Evolutionary conservation across 2,888 invertebrate species (phyloP), one percentile per base, ranked within the genome.

Genomic region (Cryptus armator): DNA sequence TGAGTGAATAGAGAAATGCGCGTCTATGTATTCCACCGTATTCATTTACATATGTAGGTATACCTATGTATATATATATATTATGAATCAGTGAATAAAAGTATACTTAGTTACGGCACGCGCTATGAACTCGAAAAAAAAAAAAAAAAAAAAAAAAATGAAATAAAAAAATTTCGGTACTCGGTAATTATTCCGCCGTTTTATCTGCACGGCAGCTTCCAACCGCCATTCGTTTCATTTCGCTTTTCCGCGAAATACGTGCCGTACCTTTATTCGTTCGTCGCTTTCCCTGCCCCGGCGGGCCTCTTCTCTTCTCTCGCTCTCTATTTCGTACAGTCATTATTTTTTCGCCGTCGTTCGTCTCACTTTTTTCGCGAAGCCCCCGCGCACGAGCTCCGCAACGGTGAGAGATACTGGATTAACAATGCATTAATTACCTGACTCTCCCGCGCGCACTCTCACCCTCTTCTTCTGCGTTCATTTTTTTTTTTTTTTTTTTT

Each of bases 381-480:
- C 64, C 12, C 44, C 71, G 66, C 56, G 53, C 16, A 32, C 67
- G 53, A 56, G 14, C 62, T 77, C 71, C 85, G 75, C 77, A 68
- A 67, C 75, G 74, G 83, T 86, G 85, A 88, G 87, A 89, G 87
- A 89, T 90, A 90, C 88, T 89, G 88, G 90, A 92, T 92, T 91
- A 92, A 91, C 90, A 89, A 90, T 89, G 90, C 91, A 90, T 92
- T 91, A 92, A 92, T 92, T 92, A 91, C 86, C 83, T 75, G 71
- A 78, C 68, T 81, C 84, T 83, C 86, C 37, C 37, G 81, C 62
- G 84, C 76, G 84, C 80, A 66, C 77, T 77, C 75, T 46, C 79
- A 76, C 71, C 78, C 67, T 66, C 80, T 71, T 64, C 62, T 66
- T 62, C 78, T 46, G 7, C 53, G 24, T 67, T 81, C 74, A n/a